These are phyloP conservation scores for Chydorus sphaericus DNA, from an alignment of 2,888 invertebrate species.

Conservation along the genomic window DNA sequence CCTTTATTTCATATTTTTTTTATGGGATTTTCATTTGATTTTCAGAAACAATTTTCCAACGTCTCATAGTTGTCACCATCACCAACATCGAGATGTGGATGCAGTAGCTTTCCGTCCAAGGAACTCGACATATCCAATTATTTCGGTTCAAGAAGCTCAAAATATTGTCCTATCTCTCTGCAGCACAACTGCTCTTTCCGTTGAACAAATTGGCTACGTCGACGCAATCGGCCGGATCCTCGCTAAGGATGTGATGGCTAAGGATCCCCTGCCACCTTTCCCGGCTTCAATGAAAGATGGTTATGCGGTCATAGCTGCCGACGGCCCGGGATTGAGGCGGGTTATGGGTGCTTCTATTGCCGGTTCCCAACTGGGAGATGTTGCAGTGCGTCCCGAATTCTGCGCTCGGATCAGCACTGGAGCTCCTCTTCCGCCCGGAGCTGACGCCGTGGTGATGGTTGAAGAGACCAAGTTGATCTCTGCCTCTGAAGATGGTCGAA, in stretches of 20 bases:
- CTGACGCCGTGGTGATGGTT: slow-evolving; percentile 43
- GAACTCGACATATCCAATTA: slow-evolving; percentile 67
- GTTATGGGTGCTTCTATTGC: slow-evolving; percentile 58
- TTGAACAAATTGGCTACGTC: slow-evolving; percentile 21
- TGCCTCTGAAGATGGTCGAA: slow-evolving; percentile 41
- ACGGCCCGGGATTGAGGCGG: slow-evolving; percentile 51
- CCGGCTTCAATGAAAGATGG: slow-evolving; percentile 92
- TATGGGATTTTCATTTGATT: too few relatives aligned
- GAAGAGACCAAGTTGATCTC: slow-evolving; percentile 71
- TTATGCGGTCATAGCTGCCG: slow-evolving; percentile 68
- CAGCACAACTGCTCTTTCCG: slow-evolving; percentile 12
- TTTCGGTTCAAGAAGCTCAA: slow-evolving; percentile 54
- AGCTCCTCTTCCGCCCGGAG: slow-evolving; percentile 67
- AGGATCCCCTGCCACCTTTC: slow-evolving; percentile 74
- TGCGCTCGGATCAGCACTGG: slow-evolving; percentile 89
- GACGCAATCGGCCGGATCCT: slow-evolving; percentile 43
- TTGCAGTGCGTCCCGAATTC: slow-evolving; percentile 41
- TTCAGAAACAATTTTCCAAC: too few relatives aligned
- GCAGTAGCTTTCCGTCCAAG: slow-evolving; percentile 51
- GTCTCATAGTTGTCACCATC: slow-evolving; percentile 14
- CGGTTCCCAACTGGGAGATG: slow-evolving; percentile 32
- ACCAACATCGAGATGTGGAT: not conserved
- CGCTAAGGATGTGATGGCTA: slow-evolving; percentile 48
- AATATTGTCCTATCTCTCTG: slow-evolving; percentile 37
- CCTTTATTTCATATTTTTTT: too few relatives aligned